Evolutionary conservation across 2,113 vertebrate species (phyloP), one percentile per base, ranked within the genome.

Genomic region (Nestor notabilis): DNA sequence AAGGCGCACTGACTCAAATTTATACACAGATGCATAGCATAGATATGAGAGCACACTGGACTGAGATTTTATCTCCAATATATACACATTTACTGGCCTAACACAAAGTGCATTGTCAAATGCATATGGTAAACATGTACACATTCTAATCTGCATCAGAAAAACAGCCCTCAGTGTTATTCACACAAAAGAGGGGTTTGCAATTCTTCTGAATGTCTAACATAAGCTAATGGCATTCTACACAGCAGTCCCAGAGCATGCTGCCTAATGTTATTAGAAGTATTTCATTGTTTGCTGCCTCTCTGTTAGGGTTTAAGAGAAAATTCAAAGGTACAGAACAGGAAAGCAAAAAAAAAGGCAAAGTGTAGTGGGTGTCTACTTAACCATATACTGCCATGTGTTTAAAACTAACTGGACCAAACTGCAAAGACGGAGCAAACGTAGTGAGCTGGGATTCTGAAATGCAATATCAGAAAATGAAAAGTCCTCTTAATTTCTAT

Each of bases 401-500:
- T 80, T 93, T 82, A 95, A 92, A 93, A 83, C 21, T 50, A 90
- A 84, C 65, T 58, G 74, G 58, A 87, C 70, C 37, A 77, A 95
- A 81, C 4, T 71, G n/a, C 23, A 90, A 68, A 80, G 33, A 83
- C 60, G 66, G 12, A 88, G 56, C 11, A 31, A 75, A 68, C 64
- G 79, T 28, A 93, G 44, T 80, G 47, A 87, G 92, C 68, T 92
- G 68, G 82, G 78, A 85, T 88, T 97, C 71, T 85, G 55, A 97
- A 95, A 98, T 56, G 78, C 64, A 69, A 6, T 92, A 80, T 90
- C 55, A 95, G 61, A 96, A 97, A 97, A 97, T 82, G 89, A 92
- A 98, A 94, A 79, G 66, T 93, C 65, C 39, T 97, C 70, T 94
- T 98, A 97, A 97, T 98, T 98, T 97, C 97, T 94, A 65, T 92